Base-by-base conservation (phyloP, 1,140 invertebrate genomes). In the Musca vetustissima region DNA sequence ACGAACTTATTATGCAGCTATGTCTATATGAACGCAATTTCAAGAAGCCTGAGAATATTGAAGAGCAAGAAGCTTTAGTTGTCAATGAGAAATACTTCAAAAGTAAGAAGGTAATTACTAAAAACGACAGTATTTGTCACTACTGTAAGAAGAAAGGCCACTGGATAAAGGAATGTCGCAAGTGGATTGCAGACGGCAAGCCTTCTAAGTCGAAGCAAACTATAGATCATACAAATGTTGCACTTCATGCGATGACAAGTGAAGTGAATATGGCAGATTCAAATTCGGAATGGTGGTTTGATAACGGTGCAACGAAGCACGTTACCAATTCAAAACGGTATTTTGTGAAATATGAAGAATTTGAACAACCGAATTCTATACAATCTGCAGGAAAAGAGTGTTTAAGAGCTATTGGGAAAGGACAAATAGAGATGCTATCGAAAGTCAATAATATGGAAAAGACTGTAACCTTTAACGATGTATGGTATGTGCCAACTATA, bases 131-230 rank as follows among this genome's bases (percentile, higher is more conserved):
- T 53, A 53, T 21, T 21, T 19, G 50, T 11, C n/a, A 53, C 21
- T 53, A 53, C 21, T 53, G n/a, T 21, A 19, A 53, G 21, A 53
- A 53, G 50, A 53, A 53, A 53, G 50, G 50, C 15, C 50, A 53
- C 11, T 53, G 50, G n/a, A 19, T 53, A 21, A 53, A 53, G 21
- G 50, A 53, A 53, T 53, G 50, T 19, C 50, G 50, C n/a, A 53
- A 53, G 21, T 53, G 50, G 50, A 53, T 53, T 11, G 15, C 50
- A 21, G n/a, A 53, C 11, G 50, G 50, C 11, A 19, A 21, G 9
- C 50, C 50, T 19, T 21, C 17, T 17, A 53, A 53, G 19, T 19
- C 17, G 2, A 4, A 19, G 17, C 9, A 4, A 53, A 21, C 11
- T 17, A 19, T 7, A 6, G 11, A 53, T 11, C 50, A 53, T 53